Percentiles rank a stretch among this genome's conserved stretches.
Evolutionary conservation across 1,140 invertebrate species (phyloP).

Genomic region (Hypsibius dujardini): DNA sequence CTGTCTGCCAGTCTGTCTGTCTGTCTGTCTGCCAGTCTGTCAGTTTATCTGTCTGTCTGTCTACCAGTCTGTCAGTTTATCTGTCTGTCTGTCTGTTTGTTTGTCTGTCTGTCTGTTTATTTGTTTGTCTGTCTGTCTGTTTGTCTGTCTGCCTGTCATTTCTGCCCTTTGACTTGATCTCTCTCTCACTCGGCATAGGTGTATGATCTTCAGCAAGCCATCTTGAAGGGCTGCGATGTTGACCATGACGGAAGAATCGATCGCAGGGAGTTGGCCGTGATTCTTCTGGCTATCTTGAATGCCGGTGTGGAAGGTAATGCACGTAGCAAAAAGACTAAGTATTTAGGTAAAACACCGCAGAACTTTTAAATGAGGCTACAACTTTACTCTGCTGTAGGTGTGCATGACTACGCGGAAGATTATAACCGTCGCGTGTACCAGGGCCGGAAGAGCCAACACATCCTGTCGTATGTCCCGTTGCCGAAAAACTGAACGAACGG

Average conservation of each 20-base stretch:
- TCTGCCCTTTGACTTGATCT: too few relatives aligned
- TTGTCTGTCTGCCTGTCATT: too few relatives aligned
- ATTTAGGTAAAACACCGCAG: background rate
- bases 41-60: too few relatives aligned
- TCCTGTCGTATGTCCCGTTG: background rate
- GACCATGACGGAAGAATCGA: background rate
- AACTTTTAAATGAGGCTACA: background rate
- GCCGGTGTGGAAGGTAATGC: slow-evolving; percentile 2
- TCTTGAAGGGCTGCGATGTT: slow-evolving; percentile 3
- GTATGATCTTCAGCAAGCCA: slow-evolving; percentile 3
- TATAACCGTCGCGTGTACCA: background rate
- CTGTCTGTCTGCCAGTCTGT: too few relatives aligned
- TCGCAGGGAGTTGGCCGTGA: slow-evolving; percentile 3
- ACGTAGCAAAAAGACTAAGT: background rate
- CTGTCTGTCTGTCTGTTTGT: too few relatives aligned
- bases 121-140: too few relatives aligned
- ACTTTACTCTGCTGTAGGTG: background rate
- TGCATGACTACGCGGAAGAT: background rate
- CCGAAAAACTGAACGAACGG: too few relatives aligned
- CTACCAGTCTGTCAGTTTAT: too few relatives aligned
- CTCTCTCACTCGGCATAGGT: background rate
- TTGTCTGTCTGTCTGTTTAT: too few relatives aligned
- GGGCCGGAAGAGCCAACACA: background rate
- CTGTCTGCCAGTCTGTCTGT: too few relatives aligned
- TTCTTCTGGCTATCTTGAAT: background rate